phyloP scores from a whole-genome alignment of 2,888 invertebrate species.

The Lutraria lutraria region DNA sequence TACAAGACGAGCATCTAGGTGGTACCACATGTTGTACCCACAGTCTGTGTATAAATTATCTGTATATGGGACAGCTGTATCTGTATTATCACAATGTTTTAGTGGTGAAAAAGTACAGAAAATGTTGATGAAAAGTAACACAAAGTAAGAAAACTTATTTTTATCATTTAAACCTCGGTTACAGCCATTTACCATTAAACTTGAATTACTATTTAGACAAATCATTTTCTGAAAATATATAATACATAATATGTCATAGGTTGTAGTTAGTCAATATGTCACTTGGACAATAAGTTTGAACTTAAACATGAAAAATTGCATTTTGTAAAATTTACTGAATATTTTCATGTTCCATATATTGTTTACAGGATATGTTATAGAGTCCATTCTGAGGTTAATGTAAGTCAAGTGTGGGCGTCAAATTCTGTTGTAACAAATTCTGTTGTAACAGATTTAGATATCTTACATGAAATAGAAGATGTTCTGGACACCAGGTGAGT shows the following conservation, averaged over 20 bases:
- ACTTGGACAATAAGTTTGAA: neutral
- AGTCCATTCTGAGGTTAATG: neutral
- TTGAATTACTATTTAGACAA: too few species aligned
- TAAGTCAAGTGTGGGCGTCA: neutral
- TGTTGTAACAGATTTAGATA: neutral
- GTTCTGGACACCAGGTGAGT: neutral
- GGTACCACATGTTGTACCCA: slow-evolving; percentile 60
- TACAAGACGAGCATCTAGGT: slow-evolving; percentile 45
- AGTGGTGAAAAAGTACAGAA: slow-evolving; percentile 55
- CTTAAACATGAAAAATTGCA: neutral
- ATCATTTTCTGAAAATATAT: neutral
- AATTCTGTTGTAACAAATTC: too few species aligned
- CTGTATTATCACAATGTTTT: slow-evolving; percentile 36
- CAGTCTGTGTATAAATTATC: slow-evolving; percentile 57
- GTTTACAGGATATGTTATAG: neutral
- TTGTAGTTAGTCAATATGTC: neutral
- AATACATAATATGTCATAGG: too few species aligned
- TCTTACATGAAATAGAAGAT: neutral
- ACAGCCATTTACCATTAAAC: too few species aligned
- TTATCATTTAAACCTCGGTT: neutral
- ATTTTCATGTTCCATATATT: neutral
- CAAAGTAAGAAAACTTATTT: slow-evolving; percentile 26
- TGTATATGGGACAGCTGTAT: slow-evolving; percentile 34
- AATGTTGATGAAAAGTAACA: slow-evolving; percentile 52
- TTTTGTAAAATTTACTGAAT: neutral